Base-by-base conservation (phyloP, 2,888 invertebrate species). In the Zaprionus bogoriensis region DNA sequence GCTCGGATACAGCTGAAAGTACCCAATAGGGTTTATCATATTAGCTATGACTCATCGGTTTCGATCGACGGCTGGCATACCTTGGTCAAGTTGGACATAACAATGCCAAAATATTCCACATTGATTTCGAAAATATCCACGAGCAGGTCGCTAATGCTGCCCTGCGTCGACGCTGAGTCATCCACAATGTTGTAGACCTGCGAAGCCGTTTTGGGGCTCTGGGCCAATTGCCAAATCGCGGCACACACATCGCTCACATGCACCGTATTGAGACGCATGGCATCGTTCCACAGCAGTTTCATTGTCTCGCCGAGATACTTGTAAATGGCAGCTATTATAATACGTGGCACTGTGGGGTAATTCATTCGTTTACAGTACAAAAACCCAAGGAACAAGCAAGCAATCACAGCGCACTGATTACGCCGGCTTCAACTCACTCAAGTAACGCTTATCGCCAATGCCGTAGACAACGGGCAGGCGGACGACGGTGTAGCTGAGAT, bases 391-490 rank as follows among this genome's bases (percentile, higher is more conserved):
- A 63, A 58, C 58, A 50, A n/a, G n/a, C n/a, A n/a, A n/a, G n/a
- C n/a, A n/a, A n/a, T n/a, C n/a, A n/a, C n/a, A n/a, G n/a, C n/a
- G n/a, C n/a, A n/a, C n/a, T n/a, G 39, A 22, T 23, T 42, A 60
- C 39, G 20, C 20, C 12, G 28, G 5, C 10, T 6, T 14, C 51
- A 30, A 92, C 94, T 93, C 89, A 97, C 96, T 96, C 62, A 98
- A 91, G 68, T 97, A 96, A 84, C 93, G 93, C 87, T 94, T 93
- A 90, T 98, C 98, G 0, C 96, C 97, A 28, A 93, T 90, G 9
- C 98, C 98, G 89, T 98, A 98, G 0, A 97, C 96, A 58, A 96
- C 93, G 4, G 96, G 97, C 12, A 97, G 95, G 74, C 98, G 92
- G 9, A 98, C 90, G 58, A 98, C 92, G 12, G 96, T 95, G 90